phyloP scores from a whole-genome alignment of 1,140 invertebrate genomes.

The Olivierus martensii region DNA sequence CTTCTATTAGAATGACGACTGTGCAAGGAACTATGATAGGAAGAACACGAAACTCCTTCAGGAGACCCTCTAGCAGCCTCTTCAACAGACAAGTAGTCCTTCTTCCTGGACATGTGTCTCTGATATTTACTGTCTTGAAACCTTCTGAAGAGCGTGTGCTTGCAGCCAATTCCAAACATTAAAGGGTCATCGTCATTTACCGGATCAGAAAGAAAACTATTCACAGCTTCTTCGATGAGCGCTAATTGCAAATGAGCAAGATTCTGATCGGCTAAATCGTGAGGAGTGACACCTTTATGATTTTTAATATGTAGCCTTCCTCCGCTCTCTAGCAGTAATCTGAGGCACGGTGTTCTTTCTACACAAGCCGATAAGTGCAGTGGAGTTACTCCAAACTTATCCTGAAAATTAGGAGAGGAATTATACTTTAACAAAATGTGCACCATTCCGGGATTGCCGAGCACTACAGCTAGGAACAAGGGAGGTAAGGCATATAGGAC shows the following conservation, averaged over 20 bases:
- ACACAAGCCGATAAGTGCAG: constrained; percentile 40
- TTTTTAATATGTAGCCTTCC: background rate
- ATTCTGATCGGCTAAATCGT: background rate
- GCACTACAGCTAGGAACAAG: constrained; percentile 38
- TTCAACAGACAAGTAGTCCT: constrained; percentile 1
- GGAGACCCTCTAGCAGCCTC: background rate
- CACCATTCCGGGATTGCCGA: constrained; percentile 35
- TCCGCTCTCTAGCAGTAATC: constrained; percentile 38
- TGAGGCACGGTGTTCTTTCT: constrained; percentile 36
- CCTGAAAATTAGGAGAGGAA: constrained; percentile 34
- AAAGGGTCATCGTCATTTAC: background rate
- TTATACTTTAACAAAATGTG: constrained; percentile 41
- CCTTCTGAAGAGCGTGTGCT: background rate
- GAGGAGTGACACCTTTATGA: background rate
- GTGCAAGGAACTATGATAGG: background rate
- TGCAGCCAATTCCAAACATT: background rate
- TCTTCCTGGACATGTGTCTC: background rate
- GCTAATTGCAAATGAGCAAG: background rate
- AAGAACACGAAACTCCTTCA: constrained; percentile 1
- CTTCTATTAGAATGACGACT: background rate
- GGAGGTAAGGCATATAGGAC: constrained; percentile 39
- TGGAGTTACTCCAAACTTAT: constrained; percentile 39
- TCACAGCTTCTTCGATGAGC: background rate
- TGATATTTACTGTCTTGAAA: background rate
- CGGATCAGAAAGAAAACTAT: background rate